These are phyloP conservation scores for Parnassius smintheus DNA, from an alignment of 2,888 invertebrate species.

Conservation along the genomic window DNA sequence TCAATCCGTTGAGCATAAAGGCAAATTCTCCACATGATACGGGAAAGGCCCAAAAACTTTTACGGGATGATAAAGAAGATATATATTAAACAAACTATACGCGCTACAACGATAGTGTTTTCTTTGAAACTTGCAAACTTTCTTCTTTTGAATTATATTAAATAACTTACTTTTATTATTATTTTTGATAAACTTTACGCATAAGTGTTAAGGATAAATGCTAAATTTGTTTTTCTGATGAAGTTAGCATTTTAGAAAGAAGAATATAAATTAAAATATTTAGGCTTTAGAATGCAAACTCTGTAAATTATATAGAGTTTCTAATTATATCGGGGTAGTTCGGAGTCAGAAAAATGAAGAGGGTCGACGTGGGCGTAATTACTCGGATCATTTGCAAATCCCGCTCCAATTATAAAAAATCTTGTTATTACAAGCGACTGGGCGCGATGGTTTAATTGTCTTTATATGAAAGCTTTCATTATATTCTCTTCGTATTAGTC, in stretches of 20 bases:
- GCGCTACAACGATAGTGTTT: no score
- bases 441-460: constrained; percentile 40
- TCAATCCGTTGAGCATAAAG: no score
- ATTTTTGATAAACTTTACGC: no score
- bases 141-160: constrained; percentile 7
- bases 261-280: no score
- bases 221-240: no score
- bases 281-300: not conserved
- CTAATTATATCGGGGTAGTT: constrained; percentile 56
- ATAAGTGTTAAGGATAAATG: no score
- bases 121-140: constrained; percentile 48
- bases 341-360: constrained; percentile 67
- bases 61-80: no score
- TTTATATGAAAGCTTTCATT: constrained; percentile 12
- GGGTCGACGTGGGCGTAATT: constrained; percentile 78
- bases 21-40: no score
- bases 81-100: no score
- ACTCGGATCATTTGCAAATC: constrained; percentile 77
- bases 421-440: constrained; percentile 63
- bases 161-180: no score
- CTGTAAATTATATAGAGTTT: constrained; percentile 36
- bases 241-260: no score
- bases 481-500: not conserved
- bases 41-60: no score
- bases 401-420: constrained; percentile 69